Conservation (phyloP, 2,797 vertebrate genomes). For the Propithecus deckenii region DNA sequence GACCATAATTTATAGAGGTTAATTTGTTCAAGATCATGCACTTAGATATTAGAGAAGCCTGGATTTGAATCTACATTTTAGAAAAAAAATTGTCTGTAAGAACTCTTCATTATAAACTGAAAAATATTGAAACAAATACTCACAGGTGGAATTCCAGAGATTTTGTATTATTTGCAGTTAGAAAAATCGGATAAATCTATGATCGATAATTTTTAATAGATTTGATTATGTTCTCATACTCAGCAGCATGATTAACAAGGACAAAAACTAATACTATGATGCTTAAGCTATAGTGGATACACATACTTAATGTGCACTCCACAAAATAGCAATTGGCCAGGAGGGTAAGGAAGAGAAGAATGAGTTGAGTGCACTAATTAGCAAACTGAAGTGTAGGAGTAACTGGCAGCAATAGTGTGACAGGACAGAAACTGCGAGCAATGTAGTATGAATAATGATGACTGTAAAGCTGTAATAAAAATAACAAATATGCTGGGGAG, state of each 20-base stretch:
- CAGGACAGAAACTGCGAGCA: background rate
- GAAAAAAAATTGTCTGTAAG: background rate
- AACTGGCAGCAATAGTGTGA: background rate
- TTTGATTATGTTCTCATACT: background rate
- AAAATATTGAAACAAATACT: background rate
- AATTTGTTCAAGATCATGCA: background rate
- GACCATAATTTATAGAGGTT: background rate
- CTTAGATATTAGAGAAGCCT: background rate
- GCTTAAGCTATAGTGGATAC: background rate
- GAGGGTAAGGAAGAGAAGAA: constrained; percentile 20
- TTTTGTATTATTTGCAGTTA: background rate
- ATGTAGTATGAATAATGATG: background rate
- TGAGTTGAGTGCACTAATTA: background rate
- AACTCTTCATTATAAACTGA: background rate
- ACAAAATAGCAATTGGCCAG: background rate
- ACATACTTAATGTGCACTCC: background rate
- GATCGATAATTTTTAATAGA: background rate
- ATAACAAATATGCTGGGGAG: background rate
- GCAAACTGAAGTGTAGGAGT: background rate
- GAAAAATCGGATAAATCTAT: background rate
- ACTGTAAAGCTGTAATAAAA: constrained; percentile 14
- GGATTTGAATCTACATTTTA: background rate
- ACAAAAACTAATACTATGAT: background rate
- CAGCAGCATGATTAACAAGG: background rate
- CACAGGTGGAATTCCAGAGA: background rate